Evolutionary conservation across 2,888 invertebrate species (phyloP), one percentile per base, ranked within the genome.

Genomic region (Selenia dentaria): DNA sequence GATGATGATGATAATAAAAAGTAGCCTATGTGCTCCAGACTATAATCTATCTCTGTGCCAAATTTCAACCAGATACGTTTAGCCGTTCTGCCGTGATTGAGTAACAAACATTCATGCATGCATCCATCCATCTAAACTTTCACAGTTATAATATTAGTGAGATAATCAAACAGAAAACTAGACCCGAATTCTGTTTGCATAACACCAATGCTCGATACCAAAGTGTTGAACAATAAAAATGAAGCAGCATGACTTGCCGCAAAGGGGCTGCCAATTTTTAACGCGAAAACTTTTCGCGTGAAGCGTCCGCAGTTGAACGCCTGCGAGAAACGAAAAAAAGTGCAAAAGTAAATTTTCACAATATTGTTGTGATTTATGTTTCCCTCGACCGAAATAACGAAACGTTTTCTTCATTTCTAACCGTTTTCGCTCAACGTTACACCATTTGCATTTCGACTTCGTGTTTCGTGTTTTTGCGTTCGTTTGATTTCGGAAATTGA

Each of bases 281-380:
- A 73, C 70, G 70, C 55, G 65, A 64, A 73, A 75, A 74, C 63
- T 78, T 70, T 65, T 64, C 56, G 47, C 46, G 39, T 57, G 50
- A 55, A 38, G 50, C 57, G 56, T 46, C 54, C 54, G 37, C 45
- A 47, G 18, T 31, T 38, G 44, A 52, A 40, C 29, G 40, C 43
- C 31, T 39, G 33, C 29, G 40, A 29, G 32, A 31, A 36, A 45
- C 37, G 38, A 51, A 56, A 58, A 53, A 51, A 46, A 42, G 37
- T 37, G 62, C 60, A 64, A 69, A 68, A 65, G 68, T 69, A 61
- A 69, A 71, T 74, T 75, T 72, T 65, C 67, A 76, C 74, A 79
- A 74, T 77, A 79, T 72, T 71, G 67, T 61, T 63, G 63, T 76
- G 76, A 81, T 79, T 80, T 79, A 80, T 79, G 52, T 68, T 22